These are phyloP conservation scores for Esox niger DNA, from an alignment of 2,113 vertebrate species.

Conservation along the genomic window DNA sequence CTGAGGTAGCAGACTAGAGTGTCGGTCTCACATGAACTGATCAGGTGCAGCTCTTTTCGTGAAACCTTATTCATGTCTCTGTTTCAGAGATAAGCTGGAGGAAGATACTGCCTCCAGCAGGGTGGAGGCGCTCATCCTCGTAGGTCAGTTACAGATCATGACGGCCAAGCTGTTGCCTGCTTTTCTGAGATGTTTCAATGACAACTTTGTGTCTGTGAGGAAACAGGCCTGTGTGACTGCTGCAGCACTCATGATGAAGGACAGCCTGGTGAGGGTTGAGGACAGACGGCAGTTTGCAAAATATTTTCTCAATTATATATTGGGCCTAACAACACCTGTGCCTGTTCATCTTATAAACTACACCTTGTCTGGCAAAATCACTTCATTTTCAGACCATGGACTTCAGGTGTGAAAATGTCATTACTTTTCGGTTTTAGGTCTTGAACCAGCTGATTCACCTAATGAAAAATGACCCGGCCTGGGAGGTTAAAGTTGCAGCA, in stretches of 20 bases:
- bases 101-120: constrained; percentile 55
- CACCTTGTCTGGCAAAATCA: too few relatives aligned
- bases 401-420: too few relatives aligned
- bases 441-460: constrained; percentile 46
- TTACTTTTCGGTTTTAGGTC: constrained; percentile 29
- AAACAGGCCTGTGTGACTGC: constrained; percentile 72
- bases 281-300: neutral
- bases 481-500: constrained; percentile 74
- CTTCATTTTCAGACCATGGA: too few relatives aligned
- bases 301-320: neutral
- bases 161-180: constrained; percentile 69
- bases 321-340: neutral
- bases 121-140: constrained; percentile 67
- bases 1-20: constrained; percentile 57
- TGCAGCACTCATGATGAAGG: constrained; percentile 62
- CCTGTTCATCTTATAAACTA: neutral
- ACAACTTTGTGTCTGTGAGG: constrained; percentile 67
- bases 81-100: constrained; percentile 61
- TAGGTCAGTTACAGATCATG: constrained; percentile 70
- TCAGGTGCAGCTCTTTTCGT: neutral
- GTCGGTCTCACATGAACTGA: neutral
- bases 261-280: constrained; percentile 62
- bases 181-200: constrained; percentile 72
- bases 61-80: constrained; percentile 12
- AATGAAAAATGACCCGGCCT: constrained; percentile 67